Evolutionary conservation across 2,888 invertebrate species (phyloP), one percentile per base, ranked within the genome.

Genomic region (Lasioglossum vierecki): DNA sequence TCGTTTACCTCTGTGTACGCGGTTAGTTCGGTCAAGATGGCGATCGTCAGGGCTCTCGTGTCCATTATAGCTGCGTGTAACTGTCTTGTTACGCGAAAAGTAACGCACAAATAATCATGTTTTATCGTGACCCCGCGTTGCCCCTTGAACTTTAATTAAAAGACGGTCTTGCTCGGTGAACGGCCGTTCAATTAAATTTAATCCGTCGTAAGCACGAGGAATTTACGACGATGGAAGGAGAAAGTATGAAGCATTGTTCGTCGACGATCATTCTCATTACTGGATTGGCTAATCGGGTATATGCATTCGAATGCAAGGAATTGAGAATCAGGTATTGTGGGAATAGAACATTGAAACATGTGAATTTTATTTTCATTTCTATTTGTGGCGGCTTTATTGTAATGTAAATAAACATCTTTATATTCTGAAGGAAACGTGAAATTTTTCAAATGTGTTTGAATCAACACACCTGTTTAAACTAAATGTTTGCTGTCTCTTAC

Each of bases 31-130:
- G 63, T 78, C 80, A 88, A 88, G 88, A 88, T 88, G 88, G 88
- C 88, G 88, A 88, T 83, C 83, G 77, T 83, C 80, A 77, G 73
- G 70, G 49, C 66, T 75, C 82, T 70, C 81, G 79, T 66, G 82
- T 82, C 66, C 80, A 79, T 85, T 85, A 81, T n/a, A 66, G 80
- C 85, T 35, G 49, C 72, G 77, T 83, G 63, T 84, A 85, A 72
- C 85, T 86, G 80, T 86, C 85, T 86, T 80, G 86, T 86, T 85
- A 86, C 78, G 71, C 76, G 81, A 85, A 80, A 85, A 78, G 80
- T 79, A 84, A 57, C 76, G 77, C 85, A 35, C 63, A 63, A 85
- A 78, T 84, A 85, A 85, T 81, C 75, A 73, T 78, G 77, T 76
- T 79, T 73, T 68, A 49, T 83, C 71, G 74, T 15, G 63, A 15